Percentiles rank a stretch among this genome's conserved stretches.
These are phyloP conservation scores for Nephrocerus scutellatus DNA, from an alignment of 2,888 invertebrate species.

Conservation along the genomic window DNA sequence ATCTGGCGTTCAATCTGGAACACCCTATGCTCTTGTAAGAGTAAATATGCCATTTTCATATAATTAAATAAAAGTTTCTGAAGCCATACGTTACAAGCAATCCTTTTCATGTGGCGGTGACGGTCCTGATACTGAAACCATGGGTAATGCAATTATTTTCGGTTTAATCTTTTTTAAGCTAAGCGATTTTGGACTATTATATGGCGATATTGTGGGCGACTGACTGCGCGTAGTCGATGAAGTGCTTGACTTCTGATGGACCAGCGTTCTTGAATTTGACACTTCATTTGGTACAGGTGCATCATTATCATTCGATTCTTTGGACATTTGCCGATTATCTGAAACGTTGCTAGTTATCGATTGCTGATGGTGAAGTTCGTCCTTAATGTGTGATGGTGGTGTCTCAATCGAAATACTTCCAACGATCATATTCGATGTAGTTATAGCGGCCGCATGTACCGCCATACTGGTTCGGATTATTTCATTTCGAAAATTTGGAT, in stretches of 20 bases:
- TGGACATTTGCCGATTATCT: slow-evolving; percentile 17
- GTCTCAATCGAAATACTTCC: slow-evolving; percentile 46
- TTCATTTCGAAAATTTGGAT: slow-evolving; percentile 6
- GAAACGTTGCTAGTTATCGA: slow-evolving; percentile 19
- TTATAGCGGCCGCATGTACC: slow-evolving; percentile 35
- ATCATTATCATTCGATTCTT: slow-evolving; percentile 24
- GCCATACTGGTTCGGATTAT: neutral
- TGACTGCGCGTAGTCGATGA: slow-evolving; percentile 28
- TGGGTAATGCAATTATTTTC: slow-evolving; percentile 52
- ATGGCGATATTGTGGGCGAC: slow-evolving; percentile 33
- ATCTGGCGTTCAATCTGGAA: too few relatives aligned
- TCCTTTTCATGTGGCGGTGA: slow-evolving; percentile 66
- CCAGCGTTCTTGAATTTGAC: slow-evolving; percentile 33
- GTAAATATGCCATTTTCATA: too few relatives aligned
- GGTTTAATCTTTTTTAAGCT: slow-evolving; percentile 35
- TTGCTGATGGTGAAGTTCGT: slow-evolving; percentile 25
- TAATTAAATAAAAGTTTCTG: slow-evolving; percentile 48
- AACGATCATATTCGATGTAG: slow-evolving; percentile 39
- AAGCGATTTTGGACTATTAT: slow-evolving; percentile 37
- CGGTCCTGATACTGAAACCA: slow-evolving; percentile 72
- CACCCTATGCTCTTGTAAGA: too few relatives aligned
- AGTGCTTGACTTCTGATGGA: slow-evolving; percentile 40
- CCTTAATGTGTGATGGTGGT: slow-evolving; percentile 42
- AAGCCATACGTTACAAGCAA: slow-evolving; percentile 48
- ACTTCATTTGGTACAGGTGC: slow-evolving; percentile 19